Evolutionary conservation across 2,888 invertebrate genomes (phyloP), one percentile per base, ranked within the genome.

Genomic region (Drosophila nigricruria): DNA sequence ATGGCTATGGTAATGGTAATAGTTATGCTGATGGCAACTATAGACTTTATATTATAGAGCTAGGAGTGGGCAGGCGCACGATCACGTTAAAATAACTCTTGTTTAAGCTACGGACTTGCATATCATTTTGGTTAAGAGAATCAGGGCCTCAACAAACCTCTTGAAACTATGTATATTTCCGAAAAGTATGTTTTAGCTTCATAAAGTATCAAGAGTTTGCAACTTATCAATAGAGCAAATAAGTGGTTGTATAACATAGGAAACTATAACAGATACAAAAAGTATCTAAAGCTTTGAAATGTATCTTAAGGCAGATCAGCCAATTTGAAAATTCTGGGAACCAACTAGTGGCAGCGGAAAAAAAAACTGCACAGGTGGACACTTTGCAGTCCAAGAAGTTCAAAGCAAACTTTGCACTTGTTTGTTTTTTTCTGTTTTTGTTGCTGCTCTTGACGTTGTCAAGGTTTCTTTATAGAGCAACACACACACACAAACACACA

Each of bases 351-450:
- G n/a, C n/a, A n/a, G n/a, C n/a, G n/a, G n/a, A n/a, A 14, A 52
- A 59, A 62, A 25, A 85, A 88, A 70, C 66, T 86, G 89, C 89
- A 80, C 88, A 91, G 89, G 85, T 89, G 90, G 80, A 88, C 88
- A 88, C 68, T 86, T 88, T 80, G 71, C 64, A 67, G 60, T 53
- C 47, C 59, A 64, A 56, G 74, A 81, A 81, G 74, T 82, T 79
- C 67, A 70, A 85, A 82, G 72, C 70, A 79, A 88, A 73, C 72
- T 79, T 70, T 71, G 70, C 76, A 79, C 62, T 83, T 77, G 59
- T 60, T 65, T 42, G 45, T 42, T 43, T 36, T 27, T 50, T n/a
- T 20, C 20, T 20, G 0, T 12, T 42, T 18, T 9, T 36, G 36
- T 80, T 80, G 81, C 65, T 88, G 88, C 70, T 89, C 88, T 83